These are phyloP conservation scores for Tethya wilhelma DNA, from an alignment of 37 sponge, comb jelly and placozoan species.

Conservation along the genomic window DNA sequence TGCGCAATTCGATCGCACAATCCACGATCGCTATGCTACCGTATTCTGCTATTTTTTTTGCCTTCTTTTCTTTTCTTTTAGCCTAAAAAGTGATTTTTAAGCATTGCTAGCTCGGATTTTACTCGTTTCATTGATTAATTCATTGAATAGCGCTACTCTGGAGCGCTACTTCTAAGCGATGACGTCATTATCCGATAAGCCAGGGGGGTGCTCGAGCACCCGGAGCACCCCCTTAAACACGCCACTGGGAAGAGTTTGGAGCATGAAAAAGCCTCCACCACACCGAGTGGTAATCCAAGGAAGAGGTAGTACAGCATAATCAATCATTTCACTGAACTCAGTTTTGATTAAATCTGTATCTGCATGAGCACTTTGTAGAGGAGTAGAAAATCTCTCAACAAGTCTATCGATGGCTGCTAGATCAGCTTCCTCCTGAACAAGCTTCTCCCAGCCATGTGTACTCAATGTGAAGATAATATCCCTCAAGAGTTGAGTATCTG, in stretches of 20 bases:
- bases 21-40: too few species aligned
- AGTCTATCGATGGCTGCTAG: slow-evolving; percentile 58
- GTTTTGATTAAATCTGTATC: slow-evolving; percentile 26
- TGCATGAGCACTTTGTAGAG: slow-evolving; percentile 49
- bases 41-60: too few species aligned
- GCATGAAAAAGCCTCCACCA: slow-evolving; percentile 75
- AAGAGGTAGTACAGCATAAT: slow-evolving; percentile 61
- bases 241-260: slow-evolving; percentile 46
- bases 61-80: too few species aligned
- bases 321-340: slow-evolving; percentile 60
- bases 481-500: slow-evolving; percentile 61
- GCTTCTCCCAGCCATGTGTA: slow-evolving; percentile 71
- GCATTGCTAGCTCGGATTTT: too few species aligned
- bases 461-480: slow-evolving; percentile 69
- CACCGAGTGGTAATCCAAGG: slow-evolving; percentile 60
- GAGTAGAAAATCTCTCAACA: slow-evolving; percentile 32
- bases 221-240: too few species aligned
- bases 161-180: too few species aligned
- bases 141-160: too few species aligned
- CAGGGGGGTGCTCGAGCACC: too few species aligned
- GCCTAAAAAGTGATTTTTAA: too few species aligned
- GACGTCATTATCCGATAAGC: too few species aligned
- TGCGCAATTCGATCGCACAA: too few species aligned
- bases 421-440: slow-evolving; percentile 36
- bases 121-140: too few species aligned